Conservation (phyloP, 2,888 invertebrate species). For the Drosophila seclusa region DNA sequence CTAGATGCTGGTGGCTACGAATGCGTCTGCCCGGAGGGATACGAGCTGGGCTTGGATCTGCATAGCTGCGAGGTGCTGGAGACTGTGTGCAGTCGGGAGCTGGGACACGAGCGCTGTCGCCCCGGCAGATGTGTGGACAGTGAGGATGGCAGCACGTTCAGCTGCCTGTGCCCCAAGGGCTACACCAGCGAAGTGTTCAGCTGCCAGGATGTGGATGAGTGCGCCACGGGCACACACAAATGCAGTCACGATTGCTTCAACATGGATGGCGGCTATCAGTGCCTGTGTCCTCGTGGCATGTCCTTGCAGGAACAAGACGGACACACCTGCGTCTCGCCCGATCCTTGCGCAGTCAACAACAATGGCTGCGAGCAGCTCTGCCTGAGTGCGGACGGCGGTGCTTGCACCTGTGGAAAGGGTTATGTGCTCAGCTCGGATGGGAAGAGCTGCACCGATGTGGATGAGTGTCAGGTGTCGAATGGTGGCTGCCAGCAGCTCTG, state of each 20-base stretch:
- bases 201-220: constrained; percentile 86
- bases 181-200: constrained; percentile 70
- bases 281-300: constrained; percentile 85
- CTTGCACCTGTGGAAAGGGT: constrained; percentile 85
- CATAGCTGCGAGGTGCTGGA: constrained; percentile 85
- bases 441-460: constrained; percentile 85
- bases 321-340: constrained; percentile 84
- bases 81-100: constrained; percentile 81
- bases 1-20: constrained; percentile 81
- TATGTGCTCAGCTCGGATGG: constrained; percentile 83
- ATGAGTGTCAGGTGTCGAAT: constrained; percentile 86
- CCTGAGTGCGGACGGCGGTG: constrained; percentile 70
- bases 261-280: constrained; percentile 85
- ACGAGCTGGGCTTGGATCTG: constrained; percentile 81
- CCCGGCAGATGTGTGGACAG: constrained; percentile 82
- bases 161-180: constrained; percentile 85
- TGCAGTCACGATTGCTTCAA: constrained; percentile 87
- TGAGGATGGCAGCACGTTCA: constrained; percentile 85
- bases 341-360: constrained; percentile 86
- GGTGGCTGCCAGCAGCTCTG: constrained; percentile 85
- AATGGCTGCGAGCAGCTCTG: constrained; percentile 89
- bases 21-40: constrained; percentile 85
- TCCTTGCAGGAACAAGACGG: constrained; percentile 82
- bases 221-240: constrained; percentile 82
- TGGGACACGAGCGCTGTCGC: constrained; percentile 76